Base-by-base conservation (phyloP, 2,888 invertebrate genomes). In the Microctonus aethiopoides region DNA sequence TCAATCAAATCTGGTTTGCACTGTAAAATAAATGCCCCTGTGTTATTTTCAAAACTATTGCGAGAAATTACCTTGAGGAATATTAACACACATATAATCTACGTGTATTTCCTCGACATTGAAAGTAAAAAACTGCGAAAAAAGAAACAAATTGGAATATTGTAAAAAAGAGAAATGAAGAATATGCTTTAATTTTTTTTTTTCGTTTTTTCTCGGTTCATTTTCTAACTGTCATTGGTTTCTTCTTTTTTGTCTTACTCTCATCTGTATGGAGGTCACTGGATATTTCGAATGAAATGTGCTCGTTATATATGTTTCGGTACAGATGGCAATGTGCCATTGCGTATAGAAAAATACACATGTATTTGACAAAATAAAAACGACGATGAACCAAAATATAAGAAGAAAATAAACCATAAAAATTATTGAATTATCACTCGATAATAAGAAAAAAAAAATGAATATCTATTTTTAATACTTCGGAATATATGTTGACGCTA, bases 261-360 rank as follows among this genome's bases (percentile, higher is more conserved):
- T 69, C 46, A 32, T 39, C 32, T 32, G 41, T 63, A 70, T 70
- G 60, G 69, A 70, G 69, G 69, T 70, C 69, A 70, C 69, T 70
- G 76, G 80, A 80, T 78, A 84, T 84, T 84, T 84, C 83, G 83
- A 84, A 84, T 84, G 84, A 83, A 84, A 84, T 83, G 80, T 80
- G 78, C 16, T 78, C 75, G 81, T 81, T 80, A 84, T 80, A 84
- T 83, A 80, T 84, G n/a, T 24, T 54, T n/a, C 5, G 79, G 83
- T 82, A 83, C 84, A 82, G 80, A 81, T 84, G 84, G 84, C 84
- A 84, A 66, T 54, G 73, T 84, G 84, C 84, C 84, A 65, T 29
- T 69, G 29, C 59, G 26, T 39, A 20, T 41, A 52, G 51, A 64
- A 52, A 26, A 24, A 41, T 51, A 11, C 24, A 51, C n/a, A 4